A percentile compares a stretch with the other conserved stretches of the same genome.
phyloP scores from a whole-genome alignment of 1,140 invertebrate genomes.

The Palaemon carinicauda region DNA sequence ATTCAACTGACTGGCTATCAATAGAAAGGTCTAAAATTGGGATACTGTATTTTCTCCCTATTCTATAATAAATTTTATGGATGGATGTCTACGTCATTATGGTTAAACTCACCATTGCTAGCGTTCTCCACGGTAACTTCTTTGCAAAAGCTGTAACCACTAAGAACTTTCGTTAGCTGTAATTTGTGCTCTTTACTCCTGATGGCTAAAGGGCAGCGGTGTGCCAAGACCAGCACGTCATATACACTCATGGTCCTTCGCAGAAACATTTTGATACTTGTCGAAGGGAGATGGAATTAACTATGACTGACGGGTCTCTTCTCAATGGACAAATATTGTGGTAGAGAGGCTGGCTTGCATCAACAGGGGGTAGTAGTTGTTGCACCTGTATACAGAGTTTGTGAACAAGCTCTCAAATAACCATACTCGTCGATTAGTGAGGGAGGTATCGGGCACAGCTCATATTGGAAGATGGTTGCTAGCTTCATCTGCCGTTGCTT shows the following conservation, averaged over 20 bases:
- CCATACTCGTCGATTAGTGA: background rate
- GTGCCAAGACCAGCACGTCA: background rate
- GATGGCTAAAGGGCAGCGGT: too few species aligned
- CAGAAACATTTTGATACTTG: too few species aligned
- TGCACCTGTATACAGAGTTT: background rate
- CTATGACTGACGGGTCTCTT: background rate
- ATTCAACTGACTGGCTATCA: too few species aligned
- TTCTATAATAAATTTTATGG: too few species aligned
- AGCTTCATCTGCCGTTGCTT: background rate
- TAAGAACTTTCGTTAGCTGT: too few species aligned
- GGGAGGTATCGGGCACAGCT: background rate
- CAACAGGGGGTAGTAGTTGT: background rate
- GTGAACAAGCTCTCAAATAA: background rate
- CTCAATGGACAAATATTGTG: background rate
- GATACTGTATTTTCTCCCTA: too few species aligned
- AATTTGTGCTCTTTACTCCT: too few species aligned
- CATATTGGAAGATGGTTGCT: background rate
- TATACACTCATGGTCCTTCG: background rate
- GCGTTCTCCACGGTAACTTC: too few species aligned
- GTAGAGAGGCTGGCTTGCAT: background rate
- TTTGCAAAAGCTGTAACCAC: too few species aligned
- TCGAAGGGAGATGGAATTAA: background rate
- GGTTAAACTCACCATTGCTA: too few species aligned
- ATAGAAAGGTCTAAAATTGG: too few species aligned
- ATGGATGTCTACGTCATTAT: too few species aligned